A percentile compares a stretch with the other conserved stretches of the same genome.
Conservation (phyloP, 2,888 invertebrate genomes). For the Magallana nippona region DNA sequence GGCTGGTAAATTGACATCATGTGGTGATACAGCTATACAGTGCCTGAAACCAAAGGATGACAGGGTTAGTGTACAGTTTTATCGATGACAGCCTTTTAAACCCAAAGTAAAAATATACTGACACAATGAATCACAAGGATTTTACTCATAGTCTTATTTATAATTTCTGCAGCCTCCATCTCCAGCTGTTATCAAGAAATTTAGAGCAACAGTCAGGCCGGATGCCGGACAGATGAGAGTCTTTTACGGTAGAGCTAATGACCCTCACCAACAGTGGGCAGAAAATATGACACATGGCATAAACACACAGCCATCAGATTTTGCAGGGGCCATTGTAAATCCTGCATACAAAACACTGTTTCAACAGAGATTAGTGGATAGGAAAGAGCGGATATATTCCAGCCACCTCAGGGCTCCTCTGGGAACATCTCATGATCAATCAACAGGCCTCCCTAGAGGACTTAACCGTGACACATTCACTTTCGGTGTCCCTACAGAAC, state of each 20-base stretch:
- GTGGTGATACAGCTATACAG: constrained; percentile 73
- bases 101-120: too few relatives aligned
- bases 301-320: constrained; percentile 68
- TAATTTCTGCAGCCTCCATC: constrained; percentile 70
- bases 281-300: constrained; percentile 78
- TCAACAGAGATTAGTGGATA: constrained; percentile 71
- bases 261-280: constrained; percentile 77
- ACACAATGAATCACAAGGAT: too few relatives aligned
- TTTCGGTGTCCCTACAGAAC: constrained; percentile 76
- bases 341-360: constrained; percentile 76
- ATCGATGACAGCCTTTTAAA: too few relatives aligned
- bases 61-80: constrained; percentile 68
- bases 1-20: constrained; percentile 78
- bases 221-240: constrained; percentile 76
- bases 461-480: constrained; percentile 69
- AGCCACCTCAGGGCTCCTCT: constrained; percentile 73
- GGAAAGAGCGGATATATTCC: constrained; percentile 73
- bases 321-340: constrained; percentile 74
- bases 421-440: constrained; percentile 75
- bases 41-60: constrained; percentile 72
- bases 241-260: constrained; percentile 78
- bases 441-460: constrained; percentile 68
- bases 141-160: too few relatives aligned
- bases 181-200: constrained; percentile 74
- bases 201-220: constrained; percentile 75